A percentile compares a stretch with the other conserved stretches of the same genome.
Evolutionary conservation across 2,113 vertebrate genomes (phyloP).

Genomic region (Ia io): DNA sequence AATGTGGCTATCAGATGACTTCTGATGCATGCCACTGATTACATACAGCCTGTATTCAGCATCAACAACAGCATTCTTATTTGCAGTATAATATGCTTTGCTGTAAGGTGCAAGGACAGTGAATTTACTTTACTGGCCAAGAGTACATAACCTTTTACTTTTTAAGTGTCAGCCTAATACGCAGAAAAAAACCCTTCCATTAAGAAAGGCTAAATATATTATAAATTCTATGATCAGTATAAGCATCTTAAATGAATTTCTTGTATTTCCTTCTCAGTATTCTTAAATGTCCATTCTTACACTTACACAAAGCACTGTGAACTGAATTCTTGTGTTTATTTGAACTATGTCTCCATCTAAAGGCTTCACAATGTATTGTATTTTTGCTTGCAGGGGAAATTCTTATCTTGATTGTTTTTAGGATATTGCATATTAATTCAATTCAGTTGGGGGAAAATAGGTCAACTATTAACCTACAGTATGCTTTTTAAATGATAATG

Average conservation of each 20-base stretch:
- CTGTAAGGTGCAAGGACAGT: conserved; percentile 60
- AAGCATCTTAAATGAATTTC: conserved; percentile 55
- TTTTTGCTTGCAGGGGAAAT: conserved; percentile 50
- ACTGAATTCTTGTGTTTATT: conserved; percentile 78
- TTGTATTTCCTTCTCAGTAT: conserved; percentile 61
- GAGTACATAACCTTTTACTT: conserved; percentile 73
- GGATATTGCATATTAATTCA: conserved; percentile 41
- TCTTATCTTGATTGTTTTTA: conserved; percentile 9
- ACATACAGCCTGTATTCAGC: conserved; percentile 58
- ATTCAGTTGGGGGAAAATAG: not conserved
- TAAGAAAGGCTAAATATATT: conserved; percentile 68
- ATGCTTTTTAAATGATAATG: conserved; percentile 38
- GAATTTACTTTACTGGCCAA: conserved; percentile 73
- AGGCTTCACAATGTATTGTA: conserved; percentile 81
- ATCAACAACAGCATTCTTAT: conserved; percentile 78
- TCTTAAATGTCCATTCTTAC: conserved; percentile 52
- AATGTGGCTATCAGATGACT: conserved; percentile 77
- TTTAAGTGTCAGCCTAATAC: conserved; percentile 69
- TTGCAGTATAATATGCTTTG: conserved; percentile 74
- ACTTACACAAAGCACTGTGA: conserved; percentile 70
- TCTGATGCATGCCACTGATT: conserved; percentile 80
- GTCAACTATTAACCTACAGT: not conserved
- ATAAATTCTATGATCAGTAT: conserved; percentile 53
- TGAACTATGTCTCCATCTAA: conserved; percentile 97
- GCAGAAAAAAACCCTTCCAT: conserved; percentile 60